Evolutionary conservation across 53 echinoderm and acorn worm genomes (phyloP).

Genomic region (Henricia sp.): DNA sequence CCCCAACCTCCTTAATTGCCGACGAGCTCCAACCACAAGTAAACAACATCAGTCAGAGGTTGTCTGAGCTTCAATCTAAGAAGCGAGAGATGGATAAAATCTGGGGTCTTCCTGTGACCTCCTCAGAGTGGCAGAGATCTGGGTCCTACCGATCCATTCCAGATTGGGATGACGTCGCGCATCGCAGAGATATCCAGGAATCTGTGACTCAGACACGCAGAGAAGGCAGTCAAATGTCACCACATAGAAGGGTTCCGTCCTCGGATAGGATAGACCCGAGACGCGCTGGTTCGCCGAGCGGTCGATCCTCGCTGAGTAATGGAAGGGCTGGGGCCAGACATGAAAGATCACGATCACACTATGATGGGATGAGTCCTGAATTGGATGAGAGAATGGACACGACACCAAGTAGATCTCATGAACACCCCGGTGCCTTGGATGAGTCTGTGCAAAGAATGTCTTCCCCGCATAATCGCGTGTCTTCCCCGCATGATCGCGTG

Average conservation of each 20-base stretch:
- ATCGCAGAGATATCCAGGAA: slow-evolving; percentile 42
- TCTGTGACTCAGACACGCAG: slow-evolving; percentile 42
- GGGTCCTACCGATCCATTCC: slow-evolving; percentile 54
- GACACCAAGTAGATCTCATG: slow-evolving; percentile 24
- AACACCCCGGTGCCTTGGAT: slow-evolving; percentile 30
- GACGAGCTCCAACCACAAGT: slow-evolving; percentile 68
- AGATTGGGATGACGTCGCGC: slow-evolving; percentile 80
- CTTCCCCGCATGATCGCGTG: slow-evolving; percentile 22
- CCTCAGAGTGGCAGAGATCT: slow-evolving; percentile 39
- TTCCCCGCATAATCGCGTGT: slow-evolving; percentile 27
- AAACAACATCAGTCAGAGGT: slow-evolving; percentile 76
- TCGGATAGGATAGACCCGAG: slow-evolving; percentile 8
- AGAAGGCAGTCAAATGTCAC: slow-evolving; percentile 15
- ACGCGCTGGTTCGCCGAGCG: neutral
- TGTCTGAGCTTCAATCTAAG: slow-evolving; percentile 75
- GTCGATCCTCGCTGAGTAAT: slow-evolving; percentile 3
- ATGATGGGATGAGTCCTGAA: slow-evolving; percentile 11
- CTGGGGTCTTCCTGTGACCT: slow-evolving; percentile 67
- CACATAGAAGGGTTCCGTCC: neutral
- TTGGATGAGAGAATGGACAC: slow-evolving; percentile 48
- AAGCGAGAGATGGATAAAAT: slow-evolving; percentile 88
- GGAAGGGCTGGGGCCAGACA: slow-evolving; percentile 31
- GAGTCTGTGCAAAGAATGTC: neutral
- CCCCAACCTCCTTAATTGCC: slow-evolving; percentile 20
- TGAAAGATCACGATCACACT: neutral